Evolutionary conservation across 2,113 vertebrate species (phyloP), one percentile per base, ranked within the genome.

Genomic region (Sebastes schlegelii): DNA sequence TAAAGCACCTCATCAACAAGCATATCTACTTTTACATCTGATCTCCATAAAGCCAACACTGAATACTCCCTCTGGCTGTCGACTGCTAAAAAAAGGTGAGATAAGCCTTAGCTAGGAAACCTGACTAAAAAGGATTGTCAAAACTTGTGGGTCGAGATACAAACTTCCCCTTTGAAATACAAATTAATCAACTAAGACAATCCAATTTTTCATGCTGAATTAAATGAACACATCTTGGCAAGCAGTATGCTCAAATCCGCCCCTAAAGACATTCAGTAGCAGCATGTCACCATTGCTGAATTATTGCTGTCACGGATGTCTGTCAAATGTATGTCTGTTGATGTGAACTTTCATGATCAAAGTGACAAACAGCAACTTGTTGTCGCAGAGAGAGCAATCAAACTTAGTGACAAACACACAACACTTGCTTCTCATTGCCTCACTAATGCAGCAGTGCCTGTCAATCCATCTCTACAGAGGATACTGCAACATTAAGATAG

Each of bases 1-100:
- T 87, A 66, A 77, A 64, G 54, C 21, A 34, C 67, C 69, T 61
- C 67, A 72, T 79, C 34, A 65, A 65, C 62, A 77, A 61, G 19
- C 46, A 48, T 43, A 72, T 68, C 45, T 2, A 60, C 34, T 74
- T 80, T 76, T 55, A 55, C 23, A 43, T 63, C 58, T 68, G n/a
- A 54, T 70, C 40, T 71, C 67, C 66, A 74, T 19, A 64, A 42
- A 51, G 14, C n/a, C n/a, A 57, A 55, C 46, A 80, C 8, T 51
- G 19, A 78, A 76, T 23, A 40, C 45, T 65, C 8, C 45, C 19
- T 8, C 17, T 62, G 60, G 58, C 63, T 72, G 13, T 42, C 9
- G 58, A 43, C 11, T 51, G 10, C 21, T 8, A 62, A 54, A 61
- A 17, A 62, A 61, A 45, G 13, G 65, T 42, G 8, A 63, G 8